Percentiles rank a stretch among this genome's conserved stretches.
Evolutionary conservation across 1,140 invertebrate species (phyloP).

Genomic region (Phymorhynchus buccinoides): DNA sequence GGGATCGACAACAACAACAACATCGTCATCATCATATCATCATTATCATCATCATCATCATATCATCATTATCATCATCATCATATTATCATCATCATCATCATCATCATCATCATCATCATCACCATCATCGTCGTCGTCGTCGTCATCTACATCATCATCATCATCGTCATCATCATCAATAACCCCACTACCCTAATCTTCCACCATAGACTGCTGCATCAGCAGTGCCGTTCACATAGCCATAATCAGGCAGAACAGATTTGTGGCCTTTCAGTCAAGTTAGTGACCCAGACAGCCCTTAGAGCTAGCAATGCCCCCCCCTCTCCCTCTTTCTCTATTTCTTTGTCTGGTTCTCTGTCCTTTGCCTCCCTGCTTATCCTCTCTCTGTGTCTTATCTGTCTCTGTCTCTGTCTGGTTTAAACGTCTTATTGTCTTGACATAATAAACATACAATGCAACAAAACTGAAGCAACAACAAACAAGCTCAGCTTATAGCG

Average conservation of each 20-base stretch:
- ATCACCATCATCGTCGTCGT: conserved; percentile 2
- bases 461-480: too few relatives aligned
- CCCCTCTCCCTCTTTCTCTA: background rate
- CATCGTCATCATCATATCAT: conserved; percentile 7
- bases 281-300: too few relatives aligned
- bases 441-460: too few relatives aligned
- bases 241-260: background rate
- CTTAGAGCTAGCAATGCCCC: too few relatives aligned
- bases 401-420: background rate
- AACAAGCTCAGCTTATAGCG: too few relatives aligned
- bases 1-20: too few relatives aligned
- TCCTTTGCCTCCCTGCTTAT: background rate
- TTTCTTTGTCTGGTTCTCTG: too few relatives aligned
- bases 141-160: background rate
- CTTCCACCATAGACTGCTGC: background rate
- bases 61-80: conserved; percentile 9
- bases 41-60: conserved; percentile 1
- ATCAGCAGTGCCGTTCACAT: background rate
- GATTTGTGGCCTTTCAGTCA: too few relatives aligned
- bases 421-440: too few relatives aligned
- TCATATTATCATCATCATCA: background rate
- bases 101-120: conserved; percentile 16
- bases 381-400: background rate
- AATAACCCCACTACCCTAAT: background rate
- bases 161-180: conserved; percentile 4